Percentiles rank a stretch among this genome's conserved stretches.
phyloP scores from a whole-genome alignment of 2,888 invertebrate genomes.

The Erebia palarica region DNA sequence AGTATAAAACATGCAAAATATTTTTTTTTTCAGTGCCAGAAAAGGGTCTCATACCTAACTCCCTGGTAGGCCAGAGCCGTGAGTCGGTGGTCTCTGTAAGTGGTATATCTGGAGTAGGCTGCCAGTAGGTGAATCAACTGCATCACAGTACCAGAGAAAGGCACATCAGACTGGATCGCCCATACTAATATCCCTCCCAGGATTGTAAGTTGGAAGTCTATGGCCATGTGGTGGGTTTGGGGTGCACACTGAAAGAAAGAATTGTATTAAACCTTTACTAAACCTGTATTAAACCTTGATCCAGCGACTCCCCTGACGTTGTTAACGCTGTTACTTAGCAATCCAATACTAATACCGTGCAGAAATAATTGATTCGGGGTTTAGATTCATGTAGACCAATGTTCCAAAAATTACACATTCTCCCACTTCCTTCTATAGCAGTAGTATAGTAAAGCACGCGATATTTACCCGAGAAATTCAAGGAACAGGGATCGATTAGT shows the following conservation, averaged over 20 bases:
- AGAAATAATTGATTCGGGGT: too few relatives aligned
- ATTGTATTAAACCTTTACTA: neutral
- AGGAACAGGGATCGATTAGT: too few relatives aligned
- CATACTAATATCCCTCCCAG: conserved; percentile 85
- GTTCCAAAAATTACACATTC: too few relatives aligned
- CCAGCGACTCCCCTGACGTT: too few relatives aligned
- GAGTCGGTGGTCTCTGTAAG: conserved; percentile 83
- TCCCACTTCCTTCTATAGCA: too few relatives aligned
- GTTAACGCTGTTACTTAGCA: too few relatives aligned
- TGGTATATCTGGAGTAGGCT: conserved; percentile 84
- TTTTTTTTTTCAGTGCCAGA: conserved; percentile 69
- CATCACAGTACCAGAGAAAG: conserved; percentile 79
- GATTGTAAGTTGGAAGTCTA: conserved; percentile 88
- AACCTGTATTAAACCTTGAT: neutral
- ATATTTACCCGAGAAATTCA: too few relatives aligned
- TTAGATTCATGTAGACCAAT: too few relatives aligned
- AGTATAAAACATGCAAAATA: too few relatives aligned
- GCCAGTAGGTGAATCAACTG: conserved; percentile 82
- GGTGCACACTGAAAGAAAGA: conserved; percentile 85
- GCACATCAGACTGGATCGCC: conserved; percentile 79
- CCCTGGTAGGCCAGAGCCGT: conserved; percentile 86
- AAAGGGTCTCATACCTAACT: conserved; percentile 80
- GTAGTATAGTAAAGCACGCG: too few relatives aligned
- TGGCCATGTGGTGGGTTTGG: conserved; percentile 87
- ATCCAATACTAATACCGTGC: too few relatives aligned